Evolutionary conservation across 2,797 vertebrate genomes (phyloP), one percentile per base, ranked within the genome.

Genomic region (Eidolon dupreanum): DNA sequence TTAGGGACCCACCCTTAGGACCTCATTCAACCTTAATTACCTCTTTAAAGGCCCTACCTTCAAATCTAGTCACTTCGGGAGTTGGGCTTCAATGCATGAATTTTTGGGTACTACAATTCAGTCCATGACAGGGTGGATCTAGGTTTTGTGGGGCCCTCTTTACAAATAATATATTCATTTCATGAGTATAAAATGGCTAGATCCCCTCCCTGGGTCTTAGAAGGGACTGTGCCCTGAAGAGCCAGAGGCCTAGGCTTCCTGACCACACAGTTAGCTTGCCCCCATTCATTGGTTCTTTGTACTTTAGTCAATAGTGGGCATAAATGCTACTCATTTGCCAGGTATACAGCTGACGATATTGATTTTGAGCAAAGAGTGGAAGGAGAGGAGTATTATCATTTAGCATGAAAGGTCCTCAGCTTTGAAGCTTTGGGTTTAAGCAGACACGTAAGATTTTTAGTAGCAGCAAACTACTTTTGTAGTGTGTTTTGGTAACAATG

Each of bases 401-500:
- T 84, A 68, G n/a, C 19, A 6, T 53, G 26, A 17, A 71, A 75
- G 36, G 6, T 10, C 65, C 65, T 73, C n/a, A 38, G 17, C 36
- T 57, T 75, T 82, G 77, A 94, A 41, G 66, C n/a, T 74, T 33
- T 88, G 63, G 46, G 31, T 84, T 93, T 66, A 61, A 88, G 71
- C 28, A 53, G 66, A 77, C 28, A 28, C 16, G 12, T 26, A 20
- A 70, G 17, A 17, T 36, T 90, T 79, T 81, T 66, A 83, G 55
- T 36, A 77, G 22, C 22, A 83, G 46, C 33, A 66, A 66, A 63
- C 26, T 13, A 61, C 74, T 71, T 65, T 38, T 0, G 9, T 66
- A 55, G 36, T 38, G 22, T 63, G 59, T 36, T 86, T 95, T 46
- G 19, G 31, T 63, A 61, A n/a, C 82, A 41, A 33, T 12, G 41